Evolutionary conservation across 2,113 vertebrate species (phyloP).

Genomic region (Chamaetylas fuelleborni): DNA sequence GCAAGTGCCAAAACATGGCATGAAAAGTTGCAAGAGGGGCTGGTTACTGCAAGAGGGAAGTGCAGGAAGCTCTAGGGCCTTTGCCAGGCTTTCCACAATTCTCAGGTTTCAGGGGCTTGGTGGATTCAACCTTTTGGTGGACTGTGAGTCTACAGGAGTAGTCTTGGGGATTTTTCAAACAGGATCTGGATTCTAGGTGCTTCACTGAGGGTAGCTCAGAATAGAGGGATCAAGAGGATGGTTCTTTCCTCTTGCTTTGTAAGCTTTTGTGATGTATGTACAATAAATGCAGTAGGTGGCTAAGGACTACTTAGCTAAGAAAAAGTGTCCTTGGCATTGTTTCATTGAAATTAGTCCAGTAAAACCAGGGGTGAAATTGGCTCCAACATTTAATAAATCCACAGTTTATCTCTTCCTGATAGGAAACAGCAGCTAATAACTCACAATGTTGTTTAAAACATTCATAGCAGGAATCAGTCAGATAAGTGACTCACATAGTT

Average conservation of each 20-base stretch:
- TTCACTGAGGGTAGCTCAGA: not conserved
- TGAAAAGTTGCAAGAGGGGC: not conserved
- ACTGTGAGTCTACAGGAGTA: not conserved
- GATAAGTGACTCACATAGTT: not conserved
- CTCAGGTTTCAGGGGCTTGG: not conserved
- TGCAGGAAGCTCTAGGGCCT: not conserved
- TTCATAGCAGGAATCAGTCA: not conserved
- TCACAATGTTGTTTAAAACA: slow-evolving; percentile 25
- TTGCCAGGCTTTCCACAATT: not conserved
- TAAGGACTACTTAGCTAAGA: not conserved
- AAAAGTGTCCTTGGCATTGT: slow-evolving; percentile 1
- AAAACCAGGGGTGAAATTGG: not conserved
- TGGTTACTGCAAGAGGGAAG: not conserved
- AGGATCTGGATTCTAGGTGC: not conserved
- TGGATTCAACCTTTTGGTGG: not conserved
- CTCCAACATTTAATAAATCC: not conserved
- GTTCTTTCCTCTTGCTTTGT: not conserved
- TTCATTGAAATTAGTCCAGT: not conserved
- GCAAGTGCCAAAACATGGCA: not conserved
- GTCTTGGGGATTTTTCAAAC: not conserved
- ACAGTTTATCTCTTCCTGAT: slow-evolving; percentile 51
- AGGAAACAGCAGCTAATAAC: slow-evolving; percentile 46
- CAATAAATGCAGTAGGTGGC: not conserved
- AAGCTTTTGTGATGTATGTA: not conserved
- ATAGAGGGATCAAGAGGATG: not conserved